A percentile compares a stretch with the other conserved stretches of the same genome.
These are phyloP conservation scores for Romanogobio albipinnatus DNA, from an alignment of 2,113 vertebrate genomes.

Conservation along the genomic window DNA sequence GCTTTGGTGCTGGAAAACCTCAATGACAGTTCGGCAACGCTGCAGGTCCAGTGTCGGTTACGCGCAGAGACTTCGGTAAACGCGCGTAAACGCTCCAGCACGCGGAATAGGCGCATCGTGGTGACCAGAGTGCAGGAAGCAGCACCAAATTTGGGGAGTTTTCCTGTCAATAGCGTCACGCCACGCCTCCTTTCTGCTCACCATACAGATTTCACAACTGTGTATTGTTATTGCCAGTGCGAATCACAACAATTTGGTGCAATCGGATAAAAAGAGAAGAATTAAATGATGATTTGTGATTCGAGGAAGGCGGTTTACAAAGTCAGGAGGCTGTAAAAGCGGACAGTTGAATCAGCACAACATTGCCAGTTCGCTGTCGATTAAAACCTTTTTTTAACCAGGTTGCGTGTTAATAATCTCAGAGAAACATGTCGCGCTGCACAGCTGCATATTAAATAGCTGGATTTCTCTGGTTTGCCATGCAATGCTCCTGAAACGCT, in stretches of 20 bases:
- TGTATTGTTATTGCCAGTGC: not conserved
- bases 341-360: not conserved
- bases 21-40: slow-evolving; percentile 32
- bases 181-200: slow-evolving; percentile 6
- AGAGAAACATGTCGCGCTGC: not conserved
- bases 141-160: slow-evolving; percentile 63
- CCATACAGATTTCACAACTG: not conserved
- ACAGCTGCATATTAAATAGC: not conserved
- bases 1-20: slow-evolving; percentile 71
- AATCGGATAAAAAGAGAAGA: not conserved
- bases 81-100: slow-evolving; percentile 40
- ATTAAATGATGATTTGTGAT: not conserved
- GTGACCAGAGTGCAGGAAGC: slow-evolving; percentile 32
- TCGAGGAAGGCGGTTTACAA: not conserved
- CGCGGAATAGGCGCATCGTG: slow-evolving; percentile 63
- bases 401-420: not conserved
- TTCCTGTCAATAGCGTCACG: slow-evolving; percentile 39
- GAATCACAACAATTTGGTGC: not conserved
- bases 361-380: not conserved
- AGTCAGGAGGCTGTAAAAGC: not conserved
- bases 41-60: slow-evolving; percentile 17
- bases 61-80: slow-evolving; percentile 49
- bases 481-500: not conserved
- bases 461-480: not conserved
- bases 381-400: not conserved